A percentile compares a stretch with the other conserved stretches of the same genome.
Evolutionary conservation across 2,113 vertebrate species (phyloP).

Genomic region (Cairina moschata): DNA sequence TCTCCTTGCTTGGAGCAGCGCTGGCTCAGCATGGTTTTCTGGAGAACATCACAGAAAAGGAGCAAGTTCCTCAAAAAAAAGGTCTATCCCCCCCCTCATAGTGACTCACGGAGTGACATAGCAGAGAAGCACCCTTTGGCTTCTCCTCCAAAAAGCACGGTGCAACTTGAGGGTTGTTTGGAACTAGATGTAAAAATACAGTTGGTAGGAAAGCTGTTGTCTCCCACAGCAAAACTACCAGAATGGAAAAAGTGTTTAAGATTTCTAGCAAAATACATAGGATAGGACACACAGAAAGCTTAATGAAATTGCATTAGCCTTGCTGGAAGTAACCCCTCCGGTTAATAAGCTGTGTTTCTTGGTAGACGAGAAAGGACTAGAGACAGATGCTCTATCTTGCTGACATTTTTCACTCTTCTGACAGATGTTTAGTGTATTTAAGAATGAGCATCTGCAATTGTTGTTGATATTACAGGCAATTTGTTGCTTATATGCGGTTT

Average conservation of each 20-base stretch:
- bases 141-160: neutral
- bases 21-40: neutral
- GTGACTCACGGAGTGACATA: neutral
- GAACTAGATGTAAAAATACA: neutral
- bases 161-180: neutral
- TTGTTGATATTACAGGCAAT: constrained; percentile 49
- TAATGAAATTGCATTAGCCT: neutral
- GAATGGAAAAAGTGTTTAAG: neutral
- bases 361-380: neutral
- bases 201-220: neutral
- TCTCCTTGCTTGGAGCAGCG: neutral
- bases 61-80: neutral
- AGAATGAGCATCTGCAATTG: constrained; percentile 22
- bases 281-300: neutral
- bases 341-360: neutral
- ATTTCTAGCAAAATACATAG: neutral
- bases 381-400: constrained; percentile 15
- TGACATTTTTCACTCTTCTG: constrained; percentile 22
- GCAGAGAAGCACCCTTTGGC: neutral
- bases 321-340: neutral
- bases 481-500: constrained; percentile 36
- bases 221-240: neutral
- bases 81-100: neutral
- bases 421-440: constrained; percentile 40
- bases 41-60: neutral